Conservation (phyloP, 2,888 invertebrate species). For the Coleophora flavipennella region DNA sequence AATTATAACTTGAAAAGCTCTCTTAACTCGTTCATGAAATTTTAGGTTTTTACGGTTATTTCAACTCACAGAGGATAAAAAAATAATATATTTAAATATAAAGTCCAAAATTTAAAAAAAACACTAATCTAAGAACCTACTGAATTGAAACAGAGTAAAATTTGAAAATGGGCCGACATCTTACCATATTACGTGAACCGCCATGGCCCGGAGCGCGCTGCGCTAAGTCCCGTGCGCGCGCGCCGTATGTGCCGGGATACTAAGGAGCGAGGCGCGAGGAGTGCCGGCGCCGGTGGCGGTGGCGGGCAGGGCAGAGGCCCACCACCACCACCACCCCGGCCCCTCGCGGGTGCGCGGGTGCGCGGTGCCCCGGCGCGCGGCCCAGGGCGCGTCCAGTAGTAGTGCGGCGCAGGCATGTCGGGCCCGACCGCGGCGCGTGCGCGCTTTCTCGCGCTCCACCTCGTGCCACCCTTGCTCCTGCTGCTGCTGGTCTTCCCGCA, state of each 20-base stretch:
- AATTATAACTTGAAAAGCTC: no score
- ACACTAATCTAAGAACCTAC: no score
- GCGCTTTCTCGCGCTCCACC: conserved; percentile 48
- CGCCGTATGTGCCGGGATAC: conserved; percentile 68
- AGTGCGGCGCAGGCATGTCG: conserved; percentile 69
- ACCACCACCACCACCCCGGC: conserved; percentile 38
- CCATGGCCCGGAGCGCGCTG: conserved; percentile 68
- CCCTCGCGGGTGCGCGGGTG: conserved; percentile 34
- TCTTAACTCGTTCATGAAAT: no score
- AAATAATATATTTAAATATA: no score
- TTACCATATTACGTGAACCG: conserved; percentile 66
- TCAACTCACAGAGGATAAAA: no score
- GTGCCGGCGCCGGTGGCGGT: no score
- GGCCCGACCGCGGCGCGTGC: conserved; percentile 69
- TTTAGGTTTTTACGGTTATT: no score
- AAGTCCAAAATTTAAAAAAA: no score
- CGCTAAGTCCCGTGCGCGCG: conserved; percentile 68
- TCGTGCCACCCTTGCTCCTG: conserved; percentile 47
- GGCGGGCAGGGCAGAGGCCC: conserved; percentile 42
- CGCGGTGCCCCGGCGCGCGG: conserved; percentile 25
- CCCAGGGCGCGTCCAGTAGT: conserved; percentile 50
- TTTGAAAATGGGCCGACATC: conserved; percentile 11
- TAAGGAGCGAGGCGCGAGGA: conserved; percentile 59
- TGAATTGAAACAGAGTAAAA: no score
- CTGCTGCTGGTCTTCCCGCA: conserved; percentile 37